Base-by-base conservation (phyloP, 2,888 invertebrate genomes). In the Baronia brevicornis region DNA sequence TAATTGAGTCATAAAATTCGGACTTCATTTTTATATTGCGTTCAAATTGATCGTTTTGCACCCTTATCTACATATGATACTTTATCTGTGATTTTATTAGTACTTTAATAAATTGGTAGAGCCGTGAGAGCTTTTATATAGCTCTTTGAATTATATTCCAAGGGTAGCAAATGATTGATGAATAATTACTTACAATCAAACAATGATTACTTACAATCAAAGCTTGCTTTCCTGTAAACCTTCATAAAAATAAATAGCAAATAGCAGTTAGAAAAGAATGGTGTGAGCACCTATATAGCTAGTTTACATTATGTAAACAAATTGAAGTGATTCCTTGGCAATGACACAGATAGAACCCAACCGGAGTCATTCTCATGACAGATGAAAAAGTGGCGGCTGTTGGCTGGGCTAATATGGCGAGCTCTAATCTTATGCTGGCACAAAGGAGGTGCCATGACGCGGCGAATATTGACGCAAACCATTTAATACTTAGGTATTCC, bases 401-500 rank as follows among this genome's bases (percentile, higher is more conserved):
- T 57, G 59, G 53, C 55, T 52, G 57, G 51, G 73, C 72, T 77
- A 78, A 79, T 79, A 79, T 71, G 60, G 68, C 65, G 62, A 62
- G 54, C 54, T 70, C 68, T 80, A 79, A 80, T 80, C 79, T 75
- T 51, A 59, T 65, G 48, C 62, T 47, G 52, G 56, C 62, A 80
- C 80, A 82, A 82, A 79, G 67, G 67, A 68, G 68, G 70, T 69
- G 73, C 70, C 79, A 79, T 84, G 84, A 84, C 79, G 55, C 47
- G 54, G 79, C 80, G 51, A 62, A 71, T 72, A 65, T 71, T 60
- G 61, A 71, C 65, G 69, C 73, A 55, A 78, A 73, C 77, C 75
- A 73, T 79, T 82, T 79, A 70, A 79, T 78, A 77, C 78, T 80
- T 77, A 75, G 77, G 73, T 80, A 75, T 78, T 73, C 60, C 64